phyloP scores from a whole-genome alignment of 1,140 invertebrate species.

The Dinothrombium tinctorium region DNA sequence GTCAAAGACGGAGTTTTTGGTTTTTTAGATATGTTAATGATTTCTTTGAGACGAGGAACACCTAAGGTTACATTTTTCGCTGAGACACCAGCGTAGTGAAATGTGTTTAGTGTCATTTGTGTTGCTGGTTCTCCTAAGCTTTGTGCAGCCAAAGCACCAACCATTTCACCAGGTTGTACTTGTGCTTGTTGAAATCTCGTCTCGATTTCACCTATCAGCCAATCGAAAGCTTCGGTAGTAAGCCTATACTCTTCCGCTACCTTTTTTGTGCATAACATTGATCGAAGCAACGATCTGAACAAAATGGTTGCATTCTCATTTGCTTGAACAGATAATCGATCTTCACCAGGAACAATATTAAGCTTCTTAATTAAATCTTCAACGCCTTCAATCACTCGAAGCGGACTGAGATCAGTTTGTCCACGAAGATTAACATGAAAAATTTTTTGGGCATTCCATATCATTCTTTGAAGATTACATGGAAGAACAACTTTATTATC shows the following conservation, averaged over 20 bases:
- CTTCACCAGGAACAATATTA: conserved; percentile 81
- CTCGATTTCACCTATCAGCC: conserved; percentile 98
- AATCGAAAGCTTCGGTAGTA: conserved; percentile 89
- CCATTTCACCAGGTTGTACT: conserved; percentile 88
- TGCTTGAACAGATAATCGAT: conserved; percentile 77
- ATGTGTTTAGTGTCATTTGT: conserved; percentile 99
- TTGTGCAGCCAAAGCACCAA: conserved; percentile 91
- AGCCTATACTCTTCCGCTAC: conserved; percentile 88
- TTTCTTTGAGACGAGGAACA: conserved; percentile 86
- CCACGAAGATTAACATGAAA: conserved; percentile 90
- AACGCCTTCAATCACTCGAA: conserved; percentile 62
- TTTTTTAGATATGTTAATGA: conserved; percentile 97
- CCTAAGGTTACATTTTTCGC: conserved; percentile 99
- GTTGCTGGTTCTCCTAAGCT: conserved; percentile 86
- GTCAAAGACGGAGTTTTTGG: conserved; percentile 97
- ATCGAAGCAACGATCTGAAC: conserved; percentile 84
- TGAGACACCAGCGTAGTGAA: conserved; percentile 99
- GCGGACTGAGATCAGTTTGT: conserved; percentile 75
- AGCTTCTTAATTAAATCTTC: conserved; percentile 62
- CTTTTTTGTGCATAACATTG: conserved; percentile 78
- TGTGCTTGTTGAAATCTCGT: conserved; percentile 92
- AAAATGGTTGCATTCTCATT: conserved; percentile 94
- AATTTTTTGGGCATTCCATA: conserved; percentile 99
- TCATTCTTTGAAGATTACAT: conserved; percentile 92
- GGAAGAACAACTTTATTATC: conserved; percentile 61